Conservation (phyloP, 2,888 invertebrate species). For the Eupsilia transversa region DNA sequence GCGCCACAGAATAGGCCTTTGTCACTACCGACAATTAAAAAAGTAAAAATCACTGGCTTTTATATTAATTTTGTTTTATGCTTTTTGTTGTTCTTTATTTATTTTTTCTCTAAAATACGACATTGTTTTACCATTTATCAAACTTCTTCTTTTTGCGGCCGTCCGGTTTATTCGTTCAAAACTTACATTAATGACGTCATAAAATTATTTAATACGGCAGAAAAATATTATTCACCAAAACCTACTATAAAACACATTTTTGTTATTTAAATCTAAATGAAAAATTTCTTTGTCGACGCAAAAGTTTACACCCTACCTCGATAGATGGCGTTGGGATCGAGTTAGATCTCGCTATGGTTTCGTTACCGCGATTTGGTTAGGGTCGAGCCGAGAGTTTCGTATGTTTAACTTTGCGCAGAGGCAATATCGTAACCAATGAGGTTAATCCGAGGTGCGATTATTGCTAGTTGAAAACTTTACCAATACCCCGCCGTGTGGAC, state of each 20-base stretch:
- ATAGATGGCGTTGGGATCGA: slow-evolving; percentile 79
- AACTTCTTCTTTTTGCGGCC: not conserved
- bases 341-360: slow-evolving; percentile 76
- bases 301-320: slow-evolving; percentile 48
- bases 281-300: not conserved
- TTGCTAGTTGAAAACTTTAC: slow-evolving; percentile 98
- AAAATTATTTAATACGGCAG: not conserved
- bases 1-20: slow-evolving; percentile 57
- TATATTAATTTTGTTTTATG: slow-evolving; percentile 3
- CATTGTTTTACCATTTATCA: not conserved
- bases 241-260: not conserved
- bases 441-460: slow-evolving; percentile 96
- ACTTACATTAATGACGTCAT: slow-evolving; percentile 13
- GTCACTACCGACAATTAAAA: slow-evolving; percentile 63
- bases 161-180: not conserved
- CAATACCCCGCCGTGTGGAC: slow-evolving; percentile 89
- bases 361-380: slow-evolving; percentile 53
- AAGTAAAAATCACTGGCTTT: slow-evolving; percentile 42
- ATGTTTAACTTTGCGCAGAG: slow-evolving; percentile 95
- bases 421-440: slow-evolving; percentile 98
- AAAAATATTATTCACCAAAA: not conserved
- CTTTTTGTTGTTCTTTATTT: slow-evolving; percentile 1
- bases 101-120: not conserved
- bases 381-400: not conserved
- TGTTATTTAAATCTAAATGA: not conserved